phyloP scores from a whole-genome alignment of 2,888 invertebrate species.

The Synergus umbraculus region DNA sequence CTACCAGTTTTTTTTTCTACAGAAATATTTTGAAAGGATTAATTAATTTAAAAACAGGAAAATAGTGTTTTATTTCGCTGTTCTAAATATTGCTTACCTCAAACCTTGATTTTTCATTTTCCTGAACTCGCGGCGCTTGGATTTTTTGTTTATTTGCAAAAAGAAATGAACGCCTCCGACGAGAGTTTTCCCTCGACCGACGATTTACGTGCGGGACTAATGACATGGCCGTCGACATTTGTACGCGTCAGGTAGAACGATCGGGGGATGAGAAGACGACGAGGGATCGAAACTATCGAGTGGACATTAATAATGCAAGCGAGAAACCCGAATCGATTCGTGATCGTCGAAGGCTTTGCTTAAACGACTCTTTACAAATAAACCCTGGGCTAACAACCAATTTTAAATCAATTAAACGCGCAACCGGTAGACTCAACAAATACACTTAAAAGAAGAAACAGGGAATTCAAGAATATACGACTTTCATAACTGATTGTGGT shows the following conservation, averaged over 20 bases:
- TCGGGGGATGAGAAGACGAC: constrained; percentile 55
- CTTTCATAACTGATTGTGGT: not conserved
- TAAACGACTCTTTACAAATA: constrained; percentile 54
- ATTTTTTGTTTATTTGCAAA: constrained; percentile 8
- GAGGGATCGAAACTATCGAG: constrained; percentile 68
- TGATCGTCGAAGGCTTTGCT: constrained; percentile 49
- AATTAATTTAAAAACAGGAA: not conserved
- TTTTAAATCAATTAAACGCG: too few species aligned
- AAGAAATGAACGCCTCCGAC: not conserved
- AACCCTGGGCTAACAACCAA: constrained; percentile 14
- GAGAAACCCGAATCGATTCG: constrained; percentile 48
- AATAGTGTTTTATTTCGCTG: not conserved
- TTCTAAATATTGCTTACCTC: not conserved
- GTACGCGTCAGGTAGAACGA: constrained; percentile 73
- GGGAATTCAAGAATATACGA: not conserved
- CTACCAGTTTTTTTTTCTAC: too few species aligned
- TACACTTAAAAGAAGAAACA: not conserved
- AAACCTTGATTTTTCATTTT: not conserved
- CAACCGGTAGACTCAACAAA: too few species aligned
- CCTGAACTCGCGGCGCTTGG: not conserved
- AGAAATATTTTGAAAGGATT: too few species aligned
- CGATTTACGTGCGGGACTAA: constrained; percentile 67
- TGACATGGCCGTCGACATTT: constrained; percentile 73
- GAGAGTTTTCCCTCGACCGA: constrained; percentile 54
- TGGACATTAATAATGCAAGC: constrained; percentile 73